Conservation (phyloP, 2,113 vertebrate species). For the Saccopteryx leptura region DNA sequence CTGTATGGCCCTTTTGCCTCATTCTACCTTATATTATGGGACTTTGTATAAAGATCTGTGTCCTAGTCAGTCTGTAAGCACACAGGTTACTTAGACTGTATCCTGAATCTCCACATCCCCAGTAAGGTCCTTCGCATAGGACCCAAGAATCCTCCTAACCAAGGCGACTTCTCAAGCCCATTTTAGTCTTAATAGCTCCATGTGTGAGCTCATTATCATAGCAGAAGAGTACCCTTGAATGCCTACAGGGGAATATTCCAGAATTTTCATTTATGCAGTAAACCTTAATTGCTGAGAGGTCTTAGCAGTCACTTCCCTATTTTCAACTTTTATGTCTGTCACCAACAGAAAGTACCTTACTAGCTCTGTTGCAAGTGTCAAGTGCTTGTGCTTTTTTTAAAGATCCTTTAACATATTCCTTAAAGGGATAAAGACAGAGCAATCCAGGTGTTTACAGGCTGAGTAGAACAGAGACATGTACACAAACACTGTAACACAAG, state of each 20-base stretch:
- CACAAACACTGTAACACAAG: neutral
- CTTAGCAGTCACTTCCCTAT: neutral
- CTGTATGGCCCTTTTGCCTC: neutral
- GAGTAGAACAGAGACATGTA: neutral
- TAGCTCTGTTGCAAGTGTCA: slow-evolving; percentile 20
- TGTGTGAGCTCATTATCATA: neutral
- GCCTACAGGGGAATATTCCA: neutral
- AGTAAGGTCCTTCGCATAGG: neutral
- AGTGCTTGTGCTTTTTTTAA: neutral
- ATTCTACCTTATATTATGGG: neutral
- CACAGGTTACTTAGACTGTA: neutral
- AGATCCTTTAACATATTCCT: neutral
- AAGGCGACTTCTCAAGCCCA: neutral
- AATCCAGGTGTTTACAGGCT: neutral
- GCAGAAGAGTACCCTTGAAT: slow-evolving; percentile 23
- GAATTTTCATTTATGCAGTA: slow-evolving; percentile 35
- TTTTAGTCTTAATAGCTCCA: slow-evolving; percentile 7
- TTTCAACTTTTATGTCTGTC: neutral
- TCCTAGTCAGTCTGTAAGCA: neutral
- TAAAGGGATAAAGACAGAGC: neutral
- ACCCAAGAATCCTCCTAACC: neutral
- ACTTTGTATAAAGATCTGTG: neutral
- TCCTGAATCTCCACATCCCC: neutral
- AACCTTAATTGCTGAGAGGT: slow-evolving; percentile 33
- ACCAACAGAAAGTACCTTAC: slow-evolving; percentile 1